Evolutionary conservation across 2,797 vertebrate species (phyloP).

Genomic region (Diceros bicornis): DNA sequence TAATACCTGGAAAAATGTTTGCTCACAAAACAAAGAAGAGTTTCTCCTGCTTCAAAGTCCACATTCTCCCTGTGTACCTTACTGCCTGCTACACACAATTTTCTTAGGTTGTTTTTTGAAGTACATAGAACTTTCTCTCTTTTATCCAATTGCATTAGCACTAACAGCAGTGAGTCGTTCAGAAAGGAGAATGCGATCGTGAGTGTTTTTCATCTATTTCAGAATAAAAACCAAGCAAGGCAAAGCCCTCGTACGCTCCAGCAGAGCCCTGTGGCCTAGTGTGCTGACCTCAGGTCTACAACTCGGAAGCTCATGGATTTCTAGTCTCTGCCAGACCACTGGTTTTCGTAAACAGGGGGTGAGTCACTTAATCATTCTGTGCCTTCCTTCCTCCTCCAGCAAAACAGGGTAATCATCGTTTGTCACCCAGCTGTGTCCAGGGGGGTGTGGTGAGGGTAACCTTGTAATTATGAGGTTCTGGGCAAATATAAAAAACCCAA

Average conservation of each 20-base stretch:
- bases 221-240: background rate
- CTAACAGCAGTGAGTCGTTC: constrained; percentile 12
- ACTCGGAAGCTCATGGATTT: background rate
- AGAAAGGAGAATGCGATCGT: background rate
- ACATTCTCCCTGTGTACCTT: background rate
- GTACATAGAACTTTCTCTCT: constrained; percentile 58
- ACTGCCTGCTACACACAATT: background rate
- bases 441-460: constrained; percentile 33
- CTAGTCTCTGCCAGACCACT: background rate
- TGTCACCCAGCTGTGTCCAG: constrained; percentile 35
- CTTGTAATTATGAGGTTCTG: constrained; percentile 66
- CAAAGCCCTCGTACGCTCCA: background rate
- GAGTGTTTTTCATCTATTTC: background rate
- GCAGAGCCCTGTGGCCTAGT: background rate
- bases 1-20: background rate
- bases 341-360: constrained; percentile 27
- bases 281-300: background rate
- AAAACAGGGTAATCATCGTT: constrained; percentile 32
- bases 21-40: background rate
- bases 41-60: constrained; percentile 34
- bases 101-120: constrained; percentile 51
- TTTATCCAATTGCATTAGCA: constrained; percentile 34
- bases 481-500: constrained; percentile 14
- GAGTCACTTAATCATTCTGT: constrained; percentile 11
- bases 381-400: background rate